Evolutionary conservation across 2,797 vertebrate genomes (phyloP).

Genomic region (Trachurus trachurus): DNA sequence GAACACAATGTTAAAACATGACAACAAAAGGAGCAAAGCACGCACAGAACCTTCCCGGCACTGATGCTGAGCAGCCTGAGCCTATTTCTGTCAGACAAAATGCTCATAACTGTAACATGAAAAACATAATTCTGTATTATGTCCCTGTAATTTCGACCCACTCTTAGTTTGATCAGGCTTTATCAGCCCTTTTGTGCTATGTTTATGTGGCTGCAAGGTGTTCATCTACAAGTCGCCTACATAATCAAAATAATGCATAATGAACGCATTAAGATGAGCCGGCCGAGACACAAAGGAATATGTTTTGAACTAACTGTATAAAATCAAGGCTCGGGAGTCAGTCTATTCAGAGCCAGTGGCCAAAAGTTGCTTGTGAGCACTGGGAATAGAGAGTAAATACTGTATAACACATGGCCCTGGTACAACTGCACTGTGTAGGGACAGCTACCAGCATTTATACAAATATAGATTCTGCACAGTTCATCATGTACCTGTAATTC

Average conservation of each 20-base stretch:
- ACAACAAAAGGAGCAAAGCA: slow-evolving; percentile 20
- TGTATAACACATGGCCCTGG: not conserved
- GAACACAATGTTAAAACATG: not conserved
- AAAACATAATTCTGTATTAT: not conserved
- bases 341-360: slow-evolving; percentile 34
- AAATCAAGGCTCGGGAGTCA: slow-evolving; percentile 55
- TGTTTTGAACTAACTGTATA: slow-evolving; percentile 6
- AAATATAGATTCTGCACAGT: slow-evolving; percentile 6
- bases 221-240: not conserved
- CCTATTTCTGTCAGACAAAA: slow-evolving; percentile 3
- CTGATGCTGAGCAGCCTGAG: slow-evolving; percentile 5
- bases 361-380: slow-evolving; percentile 27
- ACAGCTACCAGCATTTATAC: slow-evolving; percentile 30
- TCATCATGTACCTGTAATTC: slow-evolving; percentile 2
- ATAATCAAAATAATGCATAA: slow-evolving; percentile 8
- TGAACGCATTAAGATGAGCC: not conserved
- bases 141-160: not conserved
- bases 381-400: slow-evolving; percentile 47
- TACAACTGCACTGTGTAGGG: slow-evolving; percentile 13
- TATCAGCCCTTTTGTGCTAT: not conserved
- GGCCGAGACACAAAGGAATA: slow-evolving; percentile 3
- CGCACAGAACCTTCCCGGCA: not conserved
- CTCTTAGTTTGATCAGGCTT: not conserved
- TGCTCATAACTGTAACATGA: not conserved
- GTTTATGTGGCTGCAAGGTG: not conserved